Evolutionary conservation across 2,797 vertebrate species (phyloP), one percentile per base, ranked within the genome.

Genomic region (Melanotaenia maccullochi): DNA sequence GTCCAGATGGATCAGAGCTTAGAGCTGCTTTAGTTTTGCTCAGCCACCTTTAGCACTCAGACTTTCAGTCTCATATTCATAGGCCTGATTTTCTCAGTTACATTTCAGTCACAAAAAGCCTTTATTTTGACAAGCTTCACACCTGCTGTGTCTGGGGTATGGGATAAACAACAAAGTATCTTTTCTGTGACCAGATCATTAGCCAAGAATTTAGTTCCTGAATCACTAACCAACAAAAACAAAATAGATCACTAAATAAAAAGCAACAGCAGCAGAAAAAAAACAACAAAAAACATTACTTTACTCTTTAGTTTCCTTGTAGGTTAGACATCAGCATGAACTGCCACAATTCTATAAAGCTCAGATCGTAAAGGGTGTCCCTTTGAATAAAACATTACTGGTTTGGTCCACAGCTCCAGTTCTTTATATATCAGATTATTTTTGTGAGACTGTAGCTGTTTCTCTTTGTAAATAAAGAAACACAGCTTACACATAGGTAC

Each of bases 1-100:
- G 33, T 76, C 61, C 57, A 83, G 59, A 79, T 72, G 63, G 57
- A 47, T 9, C 36, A 56, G 25, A 47, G 33, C n/a, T 51, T 12
- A 67, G 42, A 65, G 12, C 5, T 24, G 4, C 11, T 52, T 65
- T 69, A 22, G 36, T 60, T 63, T 20, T 40, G 44, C 61, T 65
- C 1, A 9, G 9, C 32, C 30, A 42, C 2, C 0, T 56, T 73
- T 33, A 36, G 24, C 28, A 25, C 44, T 58, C 51, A 28, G 24
- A 28, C 5, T 33, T n/a, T 25, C 33, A 54, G 32, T 51, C 24
- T 8, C 14, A 25, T 20, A 30, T 33, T 44, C 3, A 55, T 47
- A 55, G 14, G n/a, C 1, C 8, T 22, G 11, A 49, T 20, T 51
- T 51, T 9, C 20, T n/a, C 24, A 28, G 18, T 7, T n/a, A 32